A percentile compares a stretch with the other conserved stretches of the same genome.
These are phyloP conservation scores for Ptychochromis oligacanthus DNA, from an alignment of 2,113 vertebrate species.

Conservation along the genomic window DNA sequence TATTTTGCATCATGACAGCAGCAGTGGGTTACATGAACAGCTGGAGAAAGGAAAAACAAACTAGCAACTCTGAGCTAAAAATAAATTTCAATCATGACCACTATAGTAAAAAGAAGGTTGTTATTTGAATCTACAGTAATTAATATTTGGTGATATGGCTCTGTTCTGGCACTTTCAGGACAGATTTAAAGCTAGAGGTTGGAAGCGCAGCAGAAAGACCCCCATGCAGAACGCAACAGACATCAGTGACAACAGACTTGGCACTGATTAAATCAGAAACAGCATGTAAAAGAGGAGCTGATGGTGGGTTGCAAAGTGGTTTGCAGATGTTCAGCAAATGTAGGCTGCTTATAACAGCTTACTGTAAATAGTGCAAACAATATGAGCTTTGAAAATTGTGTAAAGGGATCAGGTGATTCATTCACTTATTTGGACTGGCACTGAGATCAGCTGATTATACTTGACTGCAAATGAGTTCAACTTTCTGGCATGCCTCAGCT, in stretches of 20 bases:
- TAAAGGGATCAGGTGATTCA: neutral
- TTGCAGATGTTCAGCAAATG: neutral
- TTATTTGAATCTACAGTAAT: neutral
- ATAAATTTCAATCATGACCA: neutral
- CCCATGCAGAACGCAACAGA: neutral
- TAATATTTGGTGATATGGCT: neutral
- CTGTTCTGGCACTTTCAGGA: neutral
- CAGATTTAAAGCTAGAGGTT: neutral
- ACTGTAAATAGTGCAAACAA: neutral
- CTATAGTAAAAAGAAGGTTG: neutral
- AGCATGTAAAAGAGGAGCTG: neutral
- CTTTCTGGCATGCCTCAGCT: neutral
- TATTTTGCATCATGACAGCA: constrained; percentile 33
- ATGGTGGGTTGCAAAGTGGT: neutral
- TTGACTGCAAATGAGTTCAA: neutral
- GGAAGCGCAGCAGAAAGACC: neutral
- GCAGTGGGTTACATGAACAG: constrained; percentile 35
- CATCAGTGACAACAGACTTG: neutral
- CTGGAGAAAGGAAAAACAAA: constrained; percentile 10
- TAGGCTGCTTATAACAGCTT: neutral
- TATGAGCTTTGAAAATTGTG: neutral
- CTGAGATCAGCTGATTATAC: too few species aligned
- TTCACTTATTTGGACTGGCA: neutral
- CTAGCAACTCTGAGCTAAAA: neutral
- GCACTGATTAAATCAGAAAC: neutral